Evolutionary conservation across 2,888 invertebrate species (phyloP).

Genomic region (Ennomos quercinarius): DNA sequence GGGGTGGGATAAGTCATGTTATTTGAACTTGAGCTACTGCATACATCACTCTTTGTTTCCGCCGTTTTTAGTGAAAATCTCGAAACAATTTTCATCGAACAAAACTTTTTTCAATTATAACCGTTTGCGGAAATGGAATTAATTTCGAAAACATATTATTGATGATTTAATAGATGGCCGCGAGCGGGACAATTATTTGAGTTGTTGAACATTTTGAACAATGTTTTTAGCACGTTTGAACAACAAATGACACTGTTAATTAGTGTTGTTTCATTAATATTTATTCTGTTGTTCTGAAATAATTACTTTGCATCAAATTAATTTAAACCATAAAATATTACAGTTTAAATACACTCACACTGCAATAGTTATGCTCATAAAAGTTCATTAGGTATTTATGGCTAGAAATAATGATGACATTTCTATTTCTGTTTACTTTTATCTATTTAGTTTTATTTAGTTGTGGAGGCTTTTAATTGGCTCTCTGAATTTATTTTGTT

Average conservation of each 20-base stretch:
- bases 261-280: background rate
- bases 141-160: conserved; percentile 26
- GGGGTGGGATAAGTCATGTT: too few species aligned
- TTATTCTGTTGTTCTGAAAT: too few species aligned
- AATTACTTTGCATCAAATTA: too few species aligned
- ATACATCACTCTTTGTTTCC: background rate
- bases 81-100: conserved; percentile 17
- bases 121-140: conserved; percentile 18
- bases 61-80: conserved; percentile 9
- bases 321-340: too few species aligned
- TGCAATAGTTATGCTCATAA: too few species aligned
- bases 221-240: background rate
- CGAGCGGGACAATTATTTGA: conserved; percentile 17
- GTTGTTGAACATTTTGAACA: conserved; percentile 16
- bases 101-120: conserved; percentile 23
- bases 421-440: too few species aligned
- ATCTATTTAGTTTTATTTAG: too few species aligned
- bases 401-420: too few species aligned
- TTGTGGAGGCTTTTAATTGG: too few species aligned
- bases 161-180: conserved; percentile 14
- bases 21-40: background rate
- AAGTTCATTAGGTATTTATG: too few species aligned
- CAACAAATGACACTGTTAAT: conserved; percentile 1
- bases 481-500: too few species aligned
- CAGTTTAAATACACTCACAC: too few species aligned